Evolutionary conservation across 2,797 vertebrate species (phyloP).

Genomic region (Gorsachius magnificus): DNA sequence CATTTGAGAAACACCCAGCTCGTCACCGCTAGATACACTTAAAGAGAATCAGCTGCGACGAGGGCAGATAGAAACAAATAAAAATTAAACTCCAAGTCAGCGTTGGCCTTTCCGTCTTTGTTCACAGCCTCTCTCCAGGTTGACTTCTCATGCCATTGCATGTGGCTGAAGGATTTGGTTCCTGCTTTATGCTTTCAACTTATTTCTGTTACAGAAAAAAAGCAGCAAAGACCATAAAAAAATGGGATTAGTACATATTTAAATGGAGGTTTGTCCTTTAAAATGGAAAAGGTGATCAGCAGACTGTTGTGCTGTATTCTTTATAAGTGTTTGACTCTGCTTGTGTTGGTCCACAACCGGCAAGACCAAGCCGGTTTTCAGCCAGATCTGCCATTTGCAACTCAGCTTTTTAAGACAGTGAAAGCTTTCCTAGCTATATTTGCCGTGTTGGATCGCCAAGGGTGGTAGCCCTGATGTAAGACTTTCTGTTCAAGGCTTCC

Average conservation of each 20-base stretch:
- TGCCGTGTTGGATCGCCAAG: no score
- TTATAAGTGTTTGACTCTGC: no score
- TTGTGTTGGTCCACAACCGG: background rate
- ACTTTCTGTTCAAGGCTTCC: no score
- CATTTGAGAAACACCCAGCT: background rate
- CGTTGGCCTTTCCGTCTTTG: background rate
- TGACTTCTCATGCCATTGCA: fast-evolving
- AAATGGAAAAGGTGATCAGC: background rate
- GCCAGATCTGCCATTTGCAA: background rate
- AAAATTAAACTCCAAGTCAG: background rate
- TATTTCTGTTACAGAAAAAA: background rate
- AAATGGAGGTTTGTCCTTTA: background rate
- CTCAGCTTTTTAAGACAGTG: background rate
- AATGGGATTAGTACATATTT: no score
- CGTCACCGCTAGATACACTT: fast-evolving
- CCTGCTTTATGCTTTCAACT: background rate
- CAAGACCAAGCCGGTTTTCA: background rate
- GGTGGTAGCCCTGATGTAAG: no score
- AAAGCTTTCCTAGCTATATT: background rate
- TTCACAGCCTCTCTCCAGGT: background rate
- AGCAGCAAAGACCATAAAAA: background rate
- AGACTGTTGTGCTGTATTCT: fast-evolving
- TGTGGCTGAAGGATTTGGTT: fast-evolving
- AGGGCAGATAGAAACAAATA: background rate
- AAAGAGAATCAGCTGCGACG: background rate